A percentile compares a stretch with the other conserved stretches of the same genome.
Evolutionary conservation across 2,888 invertebrate species (phyloP).

Genomic region (Hyalella azteca): DNA sequence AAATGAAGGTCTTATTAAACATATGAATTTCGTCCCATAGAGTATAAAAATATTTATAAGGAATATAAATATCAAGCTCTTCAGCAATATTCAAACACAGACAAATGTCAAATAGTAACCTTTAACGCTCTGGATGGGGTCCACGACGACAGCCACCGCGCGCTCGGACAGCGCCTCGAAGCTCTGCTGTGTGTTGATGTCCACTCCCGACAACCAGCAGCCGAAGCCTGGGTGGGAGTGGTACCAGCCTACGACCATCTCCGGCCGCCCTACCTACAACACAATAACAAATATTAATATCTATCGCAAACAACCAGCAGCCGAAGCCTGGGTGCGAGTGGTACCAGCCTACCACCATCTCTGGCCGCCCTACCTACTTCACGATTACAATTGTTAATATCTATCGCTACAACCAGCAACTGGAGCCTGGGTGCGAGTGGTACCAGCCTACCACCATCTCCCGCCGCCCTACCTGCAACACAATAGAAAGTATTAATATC

Average conservation of each 20-base stretch:
- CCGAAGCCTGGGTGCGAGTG: slow-evolving; percentile 99
- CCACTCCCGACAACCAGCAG: slow-evolving; percentile 97
- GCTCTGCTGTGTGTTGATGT: slow-evolving; percentile 99
- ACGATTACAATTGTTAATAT: no score
- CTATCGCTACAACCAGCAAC: slow-evolving; percentile 97
- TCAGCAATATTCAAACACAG: no score
- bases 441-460: slow-evolving; percentile 99
- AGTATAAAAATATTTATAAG: no score
- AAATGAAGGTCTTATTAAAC: no score
- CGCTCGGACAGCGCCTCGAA: slow-evolving; percentile 98
- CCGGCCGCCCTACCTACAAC: slow-evolving; percentile 89
- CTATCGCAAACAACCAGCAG: slow-evolving; percentile 97
- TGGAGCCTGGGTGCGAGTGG: slow-evolving; percentile 99
- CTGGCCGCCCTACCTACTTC: slow-evolving; percentile 89
- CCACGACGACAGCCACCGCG: slow-evolving; percentile 98
- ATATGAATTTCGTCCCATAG: no score
- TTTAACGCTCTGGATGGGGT: slow-evolving; percentile 99
- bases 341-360: slow-evolving; percentile 99
- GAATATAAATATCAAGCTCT: no score
- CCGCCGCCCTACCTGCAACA: slow-evolving; percentile 87
- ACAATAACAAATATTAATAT: no score
- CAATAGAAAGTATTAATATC: no score
- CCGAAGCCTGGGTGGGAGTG: slow-evolving; percentile 99
- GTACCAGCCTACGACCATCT: slow-evolving; percentile 99
- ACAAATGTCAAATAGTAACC: no score